Conservation (phyloP, 2,888 invertebrate species). For the Tenthredo distinguenda region DNA sequence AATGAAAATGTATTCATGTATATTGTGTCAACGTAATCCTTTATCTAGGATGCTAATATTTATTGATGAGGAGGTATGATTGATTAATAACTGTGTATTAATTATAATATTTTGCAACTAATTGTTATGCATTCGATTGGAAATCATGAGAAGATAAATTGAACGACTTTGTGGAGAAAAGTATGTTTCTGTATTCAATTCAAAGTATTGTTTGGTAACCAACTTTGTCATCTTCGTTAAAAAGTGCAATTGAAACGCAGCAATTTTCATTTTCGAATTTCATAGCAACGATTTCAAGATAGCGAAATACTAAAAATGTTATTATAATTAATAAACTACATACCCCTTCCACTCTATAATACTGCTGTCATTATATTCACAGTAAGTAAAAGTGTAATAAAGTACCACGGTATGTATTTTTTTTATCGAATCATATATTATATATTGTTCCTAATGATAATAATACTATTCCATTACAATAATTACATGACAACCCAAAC, state of each 20-base stretch:
- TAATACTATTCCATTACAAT: conserved; percentile 60
- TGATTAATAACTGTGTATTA: background rate
- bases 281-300: background rate
- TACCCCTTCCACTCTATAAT: too few species aligned
- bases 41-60: background rate
- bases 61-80: background rate
- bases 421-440: conserved; percentile 59
- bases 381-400: background rate
- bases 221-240: too few species aligned
- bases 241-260: background rate
- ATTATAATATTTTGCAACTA: background rate
- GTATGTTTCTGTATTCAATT: too few species aligned
- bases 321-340: too few species aligned
- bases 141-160: background rate
- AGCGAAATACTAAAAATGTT: too few species aligned
- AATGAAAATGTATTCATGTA: background rate
- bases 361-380: background rate
- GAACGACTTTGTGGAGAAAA: background rate
- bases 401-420: background rate
- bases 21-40: too few species aligned
- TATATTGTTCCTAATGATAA: conserved; percentile 56
- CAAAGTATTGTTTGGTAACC: too few species aligned
- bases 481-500: conserved; percentile 55
- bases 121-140: background rate
- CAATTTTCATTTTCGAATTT: background rate